Base-by-base conservation (phyloP, 2,888 invertebrate genomes). In the Lymantria monacha region DNA sequence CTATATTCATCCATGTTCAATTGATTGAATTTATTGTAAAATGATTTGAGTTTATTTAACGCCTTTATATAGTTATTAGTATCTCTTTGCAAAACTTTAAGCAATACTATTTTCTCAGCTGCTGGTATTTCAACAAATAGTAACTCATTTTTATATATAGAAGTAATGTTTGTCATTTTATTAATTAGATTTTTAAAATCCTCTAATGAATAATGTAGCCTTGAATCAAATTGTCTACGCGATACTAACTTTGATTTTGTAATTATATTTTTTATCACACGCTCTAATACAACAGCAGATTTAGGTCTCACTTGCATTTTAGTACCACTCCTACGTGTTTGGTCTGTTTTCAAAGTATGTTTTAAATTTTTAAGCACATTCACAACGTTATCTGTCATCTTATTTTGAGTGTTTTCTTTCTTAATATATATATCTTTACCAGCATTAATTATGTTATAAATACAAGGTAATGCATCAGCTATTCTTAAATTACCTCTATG, bases 251-350 rank as follows among this genome's bases (percentile, higher is more conserved):
- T 41, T 30, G 15, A 49, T 55, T 69, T 66, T 12, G 56, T 56
- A n/a, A 72, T 69, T 14, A 83, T 59, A 59, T 76, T 83, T 59
- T 79, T 82, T 12, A 88, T 63, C 0, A 85, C 52, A 46, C 89
- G 73, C 53, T 88, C 85, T 83, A 85, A 88, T 5, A 89, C 72
- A 37, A 76, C 61, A 9, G 81, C 81, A 11, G 89, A 85, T 54
- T 83, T 83, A 0, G 88, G 77, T 46, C 74, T 73, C 30, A 61
- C 59, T 41, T 55, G 59, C 42, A 50, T 48, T 36, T 56, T 42
- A 10, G 40, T 42, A 31, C 46, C 44, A 49, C 60, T 76, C 69
- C 83, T 76, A 44, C 85, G 76, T 11, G 69, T 70, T 43, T 59
- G 51, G 12, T 60, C 53, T 2, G 54, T 46, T 53, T 68, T 72